phyloP scores from a whole-genome alignment of 2,888 invertebrate species.

The Spodoptera exigua region DNA sequence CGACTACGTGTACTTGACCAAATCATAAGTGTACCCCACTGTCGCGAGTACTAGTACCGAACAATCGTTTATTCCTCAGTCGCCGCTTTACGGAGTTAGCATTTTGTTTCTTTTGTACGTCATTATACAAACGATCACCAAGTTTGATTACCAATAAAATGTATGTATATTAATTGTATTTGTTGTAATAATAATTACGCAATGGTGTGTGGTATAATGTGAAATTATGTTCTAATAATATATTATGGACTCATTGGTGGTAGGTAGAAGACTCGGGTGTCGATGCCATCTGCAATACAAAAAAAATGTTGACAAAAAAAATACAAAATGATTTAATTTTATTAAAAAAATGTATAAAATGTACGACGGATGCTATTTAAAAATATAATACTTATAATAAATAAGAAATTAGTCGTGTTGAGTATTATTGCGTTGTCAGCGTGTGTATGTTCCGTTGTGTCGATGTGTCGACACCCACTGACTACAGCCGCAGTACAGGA shows the following conservation, averaged over 20 bases:
- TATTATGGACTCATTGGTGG: constrained; percentile 51
- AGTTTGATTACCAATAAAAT: constrained; percentile 50
- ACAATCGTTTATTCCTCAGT: constrained; percentile 51
- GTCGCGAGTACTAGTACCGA: constrained; percentile 29
- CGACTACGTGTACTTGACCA: constrained; percentile 46
- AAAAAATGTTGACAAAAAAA: constrained; percentile 20
- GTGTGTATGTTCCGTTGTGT: constrained; percentile 32
- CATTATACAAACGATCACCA: constrained; percentile 40
- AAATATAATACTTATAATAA: constrained; percentile 34
- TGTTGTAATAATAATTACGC: constrained; percentile 39
- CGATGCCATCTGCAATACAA: constrained; percentile 33
- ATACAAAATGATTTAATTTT: constrained; percentile 13
- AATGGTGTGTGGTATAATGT: constrained; percentile 52
- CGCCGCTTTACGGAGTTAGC: constrained; percentile 46
- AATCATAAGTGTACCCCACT: constrained; percentile 32
- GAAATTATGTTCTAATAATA: constrained; percentile 43
- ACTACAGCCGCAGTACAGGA: constrained; percentile 45
- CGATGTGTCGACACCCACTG: constrained; percentile 49
- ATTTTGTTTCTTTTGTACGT: constrained; percentile 44
- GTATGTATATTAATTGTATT: constrained; percentile 48
- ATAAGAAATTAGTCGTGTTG: constrained; percentile 23
- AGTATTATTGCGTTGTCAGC: constrained; percentile 19
- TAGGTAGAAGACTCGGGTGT: constrained; percentile 47
- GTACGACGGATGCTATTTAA: constrained; percentile 42
- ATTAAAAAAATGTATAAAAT: constrained; percentile 31